phyloP scores from a whole-genome alignment of 2,113 vertebrate species.

The Megatriorchis doriae region DNA sequence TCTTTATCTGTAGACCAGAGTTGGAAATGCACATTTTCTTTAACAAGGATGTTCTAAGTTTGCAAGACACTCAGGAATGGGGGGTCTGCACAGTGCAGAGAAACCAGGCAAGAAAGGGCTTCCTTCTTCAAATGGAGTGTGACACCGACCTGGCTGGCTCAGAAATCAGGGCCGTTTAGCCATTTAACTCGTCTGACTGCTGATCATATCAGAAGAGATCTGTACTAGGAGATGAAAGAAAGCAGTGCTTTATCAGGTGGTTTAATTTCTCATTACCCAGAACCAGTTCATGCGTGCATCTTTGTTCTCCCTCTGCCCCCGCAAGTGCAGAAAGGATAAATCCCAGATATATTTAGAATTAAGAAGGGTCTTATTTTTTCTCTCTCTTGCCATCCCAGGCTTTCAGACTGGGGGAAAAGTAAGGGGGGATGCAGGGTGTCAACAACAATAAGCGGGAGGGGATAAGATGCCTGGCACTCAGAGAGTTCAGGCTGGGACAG shows the following conservation, averaged over 20 bases:
- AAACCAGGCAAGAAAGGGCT: background rate
- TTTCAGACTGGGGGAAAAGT: background rate
- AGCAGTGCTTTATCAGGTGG: background rate
- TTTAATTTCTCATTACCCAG: slow-evolving; percentile 27
- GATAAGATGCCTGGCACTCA: slow-evolving; percentile 13
- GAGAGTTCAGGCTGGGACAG: slow-evolving; percentile 56
- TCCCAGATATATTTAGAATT: background rate
- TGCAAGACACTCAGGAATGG: background rate
- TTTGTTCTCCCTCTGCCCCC: slow-evolving; percentile 19
- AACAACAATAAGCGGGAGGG: slow-evolving; percentile 25
- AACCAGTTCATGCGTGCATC: background rate
- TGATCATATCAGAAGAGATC: background rate
- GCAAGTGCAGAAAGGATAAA: background rate
- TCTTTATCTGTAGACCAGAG: background rate
- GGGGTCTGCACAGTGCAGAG: background rate
- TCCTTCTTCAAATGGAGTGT: background rate
- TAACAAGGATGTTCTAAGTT: background rate
- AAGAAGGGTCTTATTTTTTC: background rate
- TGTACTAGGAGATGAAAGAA: slow-evolving; percentile 18
- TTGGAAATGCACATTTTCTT: background rate
- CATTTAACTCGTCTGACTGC: background rate
- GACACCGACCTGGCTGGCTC: background rate
- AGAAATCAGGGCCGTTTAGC: background rate
- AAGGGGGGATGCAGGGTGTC: slow-evolving; percentile 10
- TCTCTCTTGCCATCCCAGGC: background rate